phyloP scores from a whole-genome alignment of 1,140 invertebrate genomes.

The Heliothis virescens region DNA sequence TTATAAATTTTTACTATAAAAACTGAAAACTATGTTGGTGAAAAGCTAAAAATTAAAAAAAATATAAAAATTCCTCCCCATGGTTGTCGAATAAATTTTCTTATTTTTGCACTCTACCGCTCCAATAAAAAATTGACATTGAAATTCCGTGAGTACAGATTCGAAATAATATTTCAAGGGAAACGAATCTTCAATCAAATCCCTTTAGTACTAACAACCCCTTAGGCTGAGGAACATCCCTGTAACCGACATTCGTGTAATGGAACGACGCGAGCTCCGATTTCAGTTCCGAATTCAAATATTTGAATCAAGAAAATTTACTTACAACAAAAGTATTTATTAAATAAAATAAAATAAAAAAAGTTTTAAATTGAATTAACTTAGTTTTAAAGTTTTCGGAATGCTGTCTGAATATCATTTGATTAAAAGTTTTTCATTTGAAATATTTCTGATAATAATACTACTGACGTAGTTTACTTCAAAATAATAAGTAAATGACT shows the following conservation, averaged over 20 bases:
- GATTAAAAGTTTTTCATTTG: too few relatives aligned
- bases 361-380: neutral
- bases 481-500: too few relatives aligned
- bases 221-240: constrained; percentile 29
- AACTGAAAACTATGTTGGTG: too few relatives aligned
- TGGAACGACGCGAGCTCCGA: constrained; percentile 47
- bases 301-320: neutral
- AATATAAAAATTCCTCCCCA: too few relatives aligned
- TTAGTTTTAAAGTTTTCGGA: too few relatives aligned
- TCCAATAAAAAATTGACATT: neutral
- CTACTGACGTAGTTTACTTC: too few relatives aligned
- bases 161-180: constrained; percentile 18
- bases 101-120: too few relatives aligned
- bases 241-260: constrained; percentile 54
- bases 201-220: constrained; percentile 26
- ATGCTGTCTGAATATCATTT: too few relatives aligned
- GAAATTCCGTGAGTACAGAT: neutral
- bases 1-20: too few relatives aligned
- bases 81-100: too few relatives aligned
- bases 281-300: constrained; percentile 8
- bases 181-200: constrained; percentile 28
- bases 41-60: too few relatives aligned
- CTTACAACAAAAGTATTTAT: neutral
- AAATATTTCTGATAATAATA: too few relatives aligned
- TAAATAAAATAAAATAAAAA: neutral